These are phyloP conservation scores for Esox masquinongy DNA, from an alignment of 2,797 vertebrate genomes.

Conservation along the genomic window DNA sequence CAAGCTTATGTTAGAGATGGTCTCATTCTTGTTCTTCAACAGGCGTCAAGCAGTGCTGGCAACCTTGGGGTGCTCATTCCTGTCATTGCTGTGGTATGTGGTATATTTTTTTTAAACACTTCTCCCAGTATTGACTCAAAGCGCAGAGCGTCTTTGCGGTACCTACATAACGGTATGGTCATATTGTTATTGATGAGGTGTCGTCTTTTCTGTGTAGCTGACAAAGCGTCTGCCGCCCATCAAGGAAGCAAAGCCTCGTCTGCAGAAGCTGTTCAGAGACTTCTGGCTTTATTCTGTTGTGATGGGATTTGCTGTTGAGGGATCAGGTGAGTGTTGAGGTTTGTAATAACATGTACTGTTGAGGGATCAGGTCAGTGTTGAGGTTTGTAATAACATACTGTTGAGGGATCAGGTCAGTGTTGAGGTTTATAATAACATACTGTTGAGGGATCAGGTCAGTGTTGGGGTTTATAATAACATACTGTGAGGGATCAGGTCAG, in stretches of 20 bases:
- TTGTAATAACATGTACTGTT: neutral
- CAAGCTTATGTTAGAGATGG: neutral
- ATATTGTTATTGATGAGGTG: neutral
- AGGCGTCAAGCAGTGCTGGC: slow-evolving; percentile 98
- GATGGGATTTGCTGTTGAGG: slow-evolving; percentile 96
- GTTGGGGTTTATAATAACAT: too few relatives aligned
- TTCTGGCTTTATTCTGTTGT: slow-evolving; percentile 97
- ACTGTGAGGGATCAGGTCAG: too few relatives aligned
- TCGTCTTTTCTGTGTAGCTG: slow-evolving; percentile 69
- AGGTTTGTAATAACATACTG: too few relatives aligned
- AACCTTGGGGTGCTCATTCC: slow-evolving; percentile 98
- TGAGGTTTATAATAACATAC: neutral
- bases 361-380: too few relatives aligned
- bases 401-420: too few relatives aligned
- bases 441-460: neutral
- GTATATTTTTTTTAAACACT: neutral
- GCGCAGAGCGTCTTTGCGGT: neutral
- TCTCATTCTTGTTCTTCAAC: neutral
- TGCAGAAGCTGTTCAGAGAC: slow-evolving; percentile 96
- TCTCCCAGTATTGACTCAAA: too few relatives aligned
- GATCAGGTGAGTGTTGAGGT: neutral
- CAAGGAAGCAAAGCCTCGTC: slow-evolving; percentile 91
- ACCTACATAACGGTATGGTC: neutral
- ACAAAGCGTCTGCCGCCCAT: slow-evolving; percentile 89
- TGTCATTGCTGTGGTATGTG: slow-evolving; percentile 95